Conservation (phyloP, 2,888 invertebrate species). For the Troglohyphantes excavatus region DNA sequence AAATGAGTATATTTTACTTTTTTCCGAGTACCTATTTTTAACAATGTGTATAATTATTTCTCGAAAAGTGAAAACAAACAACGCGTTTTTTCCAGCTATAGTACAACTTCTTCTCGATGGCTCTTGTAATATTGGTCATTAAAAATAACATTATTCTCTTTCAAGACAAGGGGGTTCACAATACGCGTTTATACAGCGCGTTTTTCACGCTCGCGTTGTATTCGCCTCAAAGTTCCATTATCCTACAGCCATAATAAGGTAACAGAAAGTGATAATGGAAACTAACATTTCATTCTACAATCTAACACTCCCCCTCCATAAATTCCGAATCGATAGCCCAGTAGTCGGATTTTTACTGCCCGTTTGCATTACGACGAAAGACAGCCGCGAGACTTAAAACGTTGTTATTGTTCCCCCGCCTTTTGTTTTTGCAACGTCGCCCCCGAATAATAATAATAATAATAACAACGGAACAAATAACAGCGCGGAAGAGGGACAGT, state of each 20-base stretch:
- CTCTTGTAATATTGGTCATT: too few species aligned
- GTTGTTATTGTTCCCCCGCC: slow-evolving; percentile 29
- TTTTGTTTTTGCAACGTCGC: slow-evolving; percentile 49
- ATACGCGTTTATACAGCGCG: too few species aligned
- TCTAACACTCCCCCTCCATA: slow-evolving; percentile 1
- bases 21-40: too few species aligned
- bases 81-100: too few species aligned
- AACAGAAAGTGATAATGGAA: background rate
- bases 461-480: slow-evolving; percentile 43
- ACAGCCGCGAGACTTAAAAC: slow-evolving; percentile 24
- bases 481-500: slow-evolving; percentile 35
- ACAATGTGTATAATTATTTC: too few species aligned
- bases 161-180: too few species aligned
- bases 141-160: too few species aligned
- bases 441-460: slow-evolving; percentile 54
- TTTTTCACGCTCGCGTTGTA: too few species aligned
- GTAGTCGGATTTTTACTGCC: slow-evolving; percentile 20
- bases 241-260: background rate
- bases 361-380: slow-evolving; percentile 41
- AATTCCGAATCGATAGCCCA: background rate
- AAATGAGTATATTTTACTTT: too few species aligned
- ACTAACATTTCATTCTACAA: background rate
- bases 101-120: too few species aligned
- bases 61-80: too few species aligned
- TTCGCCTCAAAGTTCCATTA: too few species aligned